phyloP scores from a whole-genome alignment of 2,797 vertebrate genomes.

The Halcyon smyrnensis region DNA sequence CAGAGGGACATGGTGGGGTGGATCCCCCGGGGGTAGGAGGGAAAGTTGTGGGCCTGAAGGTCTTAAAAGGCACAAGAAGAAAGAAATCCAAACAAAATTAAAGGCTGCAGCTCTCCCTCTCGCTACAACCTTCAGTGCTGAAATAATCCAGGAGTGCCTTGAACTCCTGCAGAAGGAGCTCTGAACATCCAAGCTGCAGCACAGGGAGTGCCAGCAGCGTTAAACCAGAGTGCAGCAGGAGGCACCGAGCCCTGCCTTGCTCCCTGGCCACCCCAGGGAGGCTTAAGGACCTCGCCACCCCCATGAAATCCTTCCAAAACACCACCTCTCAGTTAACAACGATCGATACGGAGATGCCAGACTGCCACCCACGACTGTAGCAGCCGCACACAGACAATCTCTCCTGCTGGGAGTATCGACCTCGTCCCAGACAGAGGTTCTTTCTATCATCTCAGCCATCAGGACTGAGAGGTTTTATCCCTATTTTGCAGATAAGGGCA shows the following conservation, averaged over 20 bases:
- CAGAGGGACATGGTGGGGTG: neutral
- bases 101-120: neutral
- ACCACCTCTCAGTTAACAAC: neutral
- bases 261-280: neutral
- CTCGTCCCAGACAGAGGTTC: rapidly evolving
- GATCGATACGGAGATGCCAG: rapidly evolving
- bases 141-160: neutral
- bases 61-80: neutral
- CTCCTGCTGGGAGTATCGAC: neutral
- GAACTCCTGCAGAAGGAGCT: neutral
- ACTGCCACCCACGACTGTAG: neutral
- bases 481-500: neutral
- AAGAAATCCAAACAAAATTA: neutral
- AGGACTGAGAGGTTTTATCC: neutral
- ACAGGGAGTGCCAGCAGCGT: neutral
- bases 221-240: rapidly evolving
- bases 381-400: rapidly evolving
- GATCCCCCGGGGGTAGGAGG: neutral
- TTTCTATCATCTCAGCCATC: neutral
- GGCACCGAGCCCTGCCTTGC: neutral
- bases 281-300: neutral
- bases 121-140: neutral
- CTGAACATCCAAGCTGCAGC: neutral
- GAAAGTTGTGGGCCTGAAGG: neutral
- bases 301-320: neutral